These are phyloP conservation scores for Perca fluviatilis DNA, from an alignment of 2,113 vertebrate species.

Conservation along the genomic window DNA sequence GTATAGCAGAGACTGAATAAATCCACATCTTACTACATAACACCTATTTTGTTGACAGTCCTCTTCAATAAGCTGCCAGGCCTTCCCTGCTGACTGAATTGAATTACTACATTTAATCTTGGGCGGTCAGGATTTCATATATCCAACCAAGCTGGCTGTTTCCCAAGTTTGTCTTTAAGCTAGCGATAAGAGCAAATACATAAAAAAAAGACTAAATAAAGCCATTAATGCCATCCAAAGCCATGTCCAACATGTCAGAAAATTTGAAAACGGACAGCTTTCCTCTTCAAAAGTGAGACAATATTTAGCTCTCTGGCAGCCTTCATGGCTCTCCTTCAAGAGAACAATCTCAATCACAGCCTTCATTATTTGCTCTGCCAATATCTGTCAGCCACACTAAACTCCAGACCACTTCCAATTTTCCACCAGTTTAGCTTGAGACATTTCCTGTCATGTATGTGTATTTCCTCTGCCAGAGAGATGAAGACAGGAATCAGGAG, in stretches of 20 bases:
- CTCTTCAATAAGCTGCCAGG: constrained; percentile 57
- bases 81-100: constrained; percentile 31
- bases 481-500: constrained; percentile 39
- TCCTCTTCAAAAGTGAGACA: constrained; percentile 27
- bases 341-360: constrained; percentile 61
- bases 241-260: constrained; percentile 5
- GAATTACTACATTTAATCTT: constrained; percentile 53
- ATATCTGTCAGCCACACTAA: constrained; percentile 56
- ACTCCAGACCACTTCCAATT: constrained; percentile 60
- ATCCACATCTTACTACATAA: constrained; percentile 36
- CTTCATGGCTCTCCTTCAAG: constrained; percentile 42
- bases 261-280: constrained; percentile 16
- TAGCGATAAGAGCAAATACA: constrained; percentile 40
- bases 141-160: constrained; percentile 10
- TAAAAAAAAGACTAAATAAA: constrained; percentile 31
- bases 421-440: constrained; percentile 47
- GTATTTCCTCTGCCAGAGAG: constrained; percentile 43
- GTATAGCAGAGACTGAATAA: constrained; percentile 30
- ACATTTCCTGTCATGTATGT: constrained; percentile 45
- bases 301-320: constrained; percentile 39
- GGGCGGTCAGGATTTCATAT: constrained; percentile 16
- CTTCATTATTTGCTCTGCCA: constrained; percentile 51
- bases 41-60: constrained; percentile 57
- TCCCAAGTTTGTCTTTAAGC: constrained; percentile 37
- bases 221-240: constrained; percentile 31